A percentile compares a stretch with the other conserved stretches of the same genome.
These are phyloP conservation scores for Boulengeromyrus knoepffleri DNA, from an alignment of 2,113 vertebrate genomes.

Conservation along the genomic window DNA sequence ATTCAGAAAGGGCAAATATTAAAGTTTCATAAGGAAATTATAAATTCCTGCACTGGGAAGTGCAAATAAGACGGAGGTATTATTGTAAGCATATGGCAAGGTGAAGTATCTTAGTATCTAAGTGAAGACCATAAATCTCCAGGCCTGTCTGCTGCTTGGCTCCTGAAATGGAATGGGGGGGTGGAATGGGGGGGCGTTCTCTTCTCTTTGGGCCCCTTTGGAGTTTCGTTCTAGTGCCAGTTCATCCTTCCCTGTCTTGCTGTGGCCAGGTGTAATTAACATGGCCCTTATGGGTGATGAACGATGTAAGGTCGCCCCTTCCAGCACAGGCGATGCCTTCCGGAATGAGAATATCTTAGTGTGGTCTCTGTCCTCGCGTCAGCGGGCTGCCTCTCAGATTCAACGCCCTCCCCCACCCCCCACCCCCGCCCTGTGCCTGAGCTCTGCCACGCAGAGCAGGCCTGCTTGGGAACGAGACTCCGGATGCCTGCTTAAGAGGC, in stretches of 20 bases:
- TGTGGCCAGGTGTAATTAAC: not conserved
- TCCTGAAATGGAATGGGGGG: not conserved
- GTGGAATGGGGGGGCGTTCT: not conserved
- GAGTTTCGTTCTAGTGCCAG: not conserved
- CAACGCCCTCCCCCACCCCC: too few relatives aligned
- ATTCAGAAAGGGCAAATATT: not conserved
- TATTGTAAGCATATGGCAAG: not conserved
- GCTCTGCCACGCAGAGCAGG: not conserved
- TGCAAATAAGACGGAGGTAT: not conserved
- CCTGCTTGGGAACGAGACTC: not conserved
- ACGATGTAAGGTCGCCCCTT: not conserved
- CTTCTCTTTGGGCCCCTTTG: not conserved
- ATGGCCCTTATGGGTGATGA: not conserved
- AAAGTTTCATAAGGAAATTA: not conserved
- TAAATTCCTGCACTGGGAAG: not conserved
- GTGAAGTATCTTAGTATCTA: not conserved
- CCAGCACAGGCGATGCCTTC: not conserved
- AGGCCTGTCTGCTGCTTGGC: not conserved
- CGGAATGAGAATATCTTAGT: not conserved
- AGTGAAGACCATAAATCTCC: not conserved
- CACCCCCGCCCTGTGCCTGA: not conserved
- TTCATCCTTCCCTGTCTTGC: not conserved
- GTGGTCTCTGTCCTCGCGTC: not conserved
- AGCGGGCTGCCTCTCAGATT: not conserved
- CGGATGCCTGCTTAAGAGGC: not conserved